Base-by-base conservation (phyloP, 2,888 invertebrate genomes). In the Dysmachus trigonus region DNA sequence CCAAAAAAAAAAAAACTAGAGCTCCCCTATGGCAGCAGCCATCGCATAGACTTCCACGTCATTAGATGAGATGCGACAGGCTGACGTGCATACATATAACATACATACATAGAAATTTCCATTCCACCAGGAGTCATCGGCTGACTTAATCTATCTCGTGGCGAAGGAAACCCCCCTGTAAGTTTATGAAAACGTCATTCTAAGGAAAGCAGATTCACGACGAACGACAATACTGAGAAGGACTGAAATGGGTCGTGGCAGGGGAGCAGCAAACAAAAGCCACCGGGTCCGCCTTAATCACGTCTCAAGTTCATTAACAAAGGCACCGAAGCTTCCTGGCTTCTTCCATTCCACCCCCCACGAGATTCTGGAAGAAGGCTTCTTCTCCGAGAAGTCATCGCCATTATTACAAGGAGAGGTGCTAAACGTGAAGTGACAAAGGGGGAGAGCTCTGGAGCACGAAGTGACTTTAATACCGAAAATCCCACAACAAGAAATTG, bases 261-360 rank as follows among this genome's bases (percentile, higher is more conserved):
- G 27, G 3, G 62, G 18, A 27, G 27, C 27, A 27, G 13, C 10
- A 62, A 33, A 62, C 35, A 33, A 82, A 33, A 27, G 30, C 22
- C 35, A 35, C n/a, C 8, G 6, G n/a, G 13, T 27, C 81, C 81
- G 35, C 33, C 81, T 82, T 62, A 41, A 87, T 87, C 87, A 87
- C 87, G 87, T 87, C 85, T 74, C 85, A 85, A 87, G 87, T 85
- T 87, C 87, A 87, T 87, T 85, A 85, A 87, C 87, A 81, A 87
- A 83, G 74, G 38, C 47, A 74, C 74, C 35, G 35, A 15, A 35
- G 27, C 30, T 53, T 22, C 62, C n/a, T n/a, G n/a, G n/a, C n/a
- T n/a, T 62, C 27, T 22, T 22, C 27, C 13, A 18, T n/a, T 7
- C 7, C 18, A 3, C n/a, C 18, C 15, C 18, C 18, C 51, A 1